Percentiles rank a stretch among this genome's conserved stretches.
phyloP scores from a whole-genome alignment of 2,113 vertebrate genomes.

The Salvelinus alpinus region DNA sequence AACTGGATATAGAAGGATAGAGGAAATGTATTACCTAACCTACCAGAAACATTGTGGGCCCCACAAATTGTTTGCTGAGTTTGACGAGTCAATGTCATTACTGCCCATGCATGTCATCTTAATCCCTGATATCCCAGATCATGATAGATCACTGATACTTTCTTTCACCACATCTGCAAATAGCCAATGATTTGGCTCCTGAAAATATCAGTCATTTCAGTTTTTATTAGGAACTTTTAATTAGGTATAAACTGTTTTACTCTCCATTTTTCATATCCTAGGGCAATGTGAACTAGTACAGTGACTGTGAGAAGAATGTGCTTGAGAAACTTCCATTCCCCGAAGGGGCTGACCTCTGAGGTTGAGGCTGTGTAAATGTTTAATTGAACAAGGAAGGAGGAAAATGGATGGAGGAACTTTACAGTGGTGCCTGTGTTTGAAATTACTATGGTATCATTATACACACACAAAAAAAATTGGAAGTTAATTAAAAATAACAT shows the following conservation, averaged over 20 bases:
- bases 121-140: not conserved
- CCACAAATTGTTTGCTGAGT: no score
- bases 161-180: not conserved
- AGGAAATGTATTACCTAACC: no score
- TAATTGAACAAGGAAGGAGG: constrained; percentile 47
- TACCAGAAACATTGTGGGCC: no score
- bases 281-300: constrained; percentile 1
- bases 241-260: not conserved
- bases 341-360: constrained; percentile 24
- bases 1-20: no score
- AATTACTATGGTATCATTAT: constrained; percentile 36
- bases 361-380: constrained; percentile 45
- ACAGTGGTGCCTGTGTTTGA: constrained; percentile 25
- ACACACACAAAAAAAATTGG: not conserved
- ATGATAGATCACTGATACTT: not conserved
- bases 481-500: constrained; percentile 38
- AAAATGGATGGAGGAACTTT: constrained; percentile 15
- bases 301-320: constrained; percentile 7
- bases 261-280: constrained; percentile 3
- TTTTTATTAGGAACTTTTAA: constrained; percentile 11
- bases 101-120: not conserved
- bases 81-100: no score
- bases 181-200: not conserved
- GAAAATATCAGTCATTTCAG: constrained; percentile 17
- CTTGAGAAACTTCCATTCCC: constrained; percentile 23